Evolutionary conservation across 2,888 invertebrate genomes (phyloP), one percentile per base, ranked within the genome.

Genomic region (Crematogaster levior): DNA sequence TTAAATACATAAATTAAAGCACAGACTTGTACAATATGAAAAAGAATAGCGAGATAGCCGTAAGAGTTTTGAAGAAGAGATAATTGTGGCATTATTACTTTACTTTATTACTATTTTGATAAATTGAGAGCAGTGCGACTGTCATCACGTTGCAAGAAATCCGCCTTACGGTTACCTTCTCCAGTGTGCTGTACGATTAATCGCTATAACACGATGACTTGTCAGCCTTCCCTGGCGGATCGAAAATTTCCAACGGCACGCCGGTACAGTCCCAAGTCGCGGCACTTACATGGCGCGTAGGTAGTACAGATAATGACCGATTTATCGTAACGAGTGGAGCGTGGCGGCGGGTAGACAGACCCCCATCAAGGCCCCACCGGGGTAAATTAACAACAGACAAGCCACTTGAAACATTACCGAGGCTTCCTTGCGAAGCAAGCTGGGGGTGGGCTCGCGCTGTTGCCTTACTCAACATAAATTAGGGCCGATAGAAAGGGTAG

Each of bases 321-420:
- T 93, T 93, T 91, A 91, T 91, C 92, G 93, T 91, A 91, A 91
- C 91, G 91, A 91, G 88, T 88, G 87, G 89, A 91, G 92, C 91
- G 90, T 88, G 90, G 89, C 90, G 89, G 89, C 89, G 90, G 87
- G 91, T 91, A 93, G 93, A 92, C 93, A 92, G 92, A 92, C 92
- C 91, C 92, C 91, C 93, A 90, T 93, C 93, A 92, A 91, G 91
- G 84, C 90, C 89, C 90, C 89, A 85, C 86, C 90, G 89, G 89
- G 93, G 92, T 93, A 92, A 94, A 94, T 94, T 93, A 93, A 93
- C 93, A 93, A 93, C 93, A 92, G 93, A 93, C 93, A 93, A 93
- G 93, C 92, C 92, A 93, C 93, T 94, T 93, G 94, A 94, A 93
- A 93, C 93, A 94, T 93, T 93, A 92, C 93, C 93, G 91, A 91